Percentiles rank a stretch among this genome's conserved stretches.
These are phyloP conservation scores for Odontocerum albicorne DNA, from an alignment of 2,888 invertebrate species.

Conservation along the genomic window DNA sequence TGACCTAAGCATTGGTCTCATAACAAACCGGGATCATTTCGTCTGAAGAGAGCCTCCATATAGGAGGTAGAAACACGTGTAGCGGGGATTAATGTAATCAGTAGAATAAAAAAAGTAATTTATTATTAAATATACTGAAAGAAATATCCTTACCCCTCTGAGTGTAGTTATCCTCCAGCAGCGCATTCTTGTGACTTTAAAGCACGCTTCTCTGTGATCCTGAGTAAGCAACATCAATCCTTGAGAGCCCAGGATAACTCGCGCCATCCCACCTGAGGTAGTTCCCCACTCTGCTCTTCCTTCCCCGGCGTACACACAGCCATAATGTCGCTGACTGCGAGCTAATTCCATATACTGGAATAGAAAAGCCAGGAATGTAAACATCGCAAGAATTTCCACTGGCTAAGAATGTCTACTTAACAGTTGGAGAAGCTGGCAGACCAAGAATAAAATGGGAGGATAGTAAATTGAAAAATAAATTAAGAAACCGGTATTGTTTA, in stretches of 20 bases:
- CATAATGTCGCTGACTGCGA: conserved; percentile 83
- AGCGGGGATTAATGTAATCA: too few relatives aligned
- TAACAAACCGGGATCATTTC: too few relatives aligned
- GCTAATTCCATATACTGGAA: conserved; percentile 82
- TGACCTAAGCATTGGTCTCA: too few relatives aligned
- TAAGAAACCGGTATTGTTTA: too few relatives aligned
- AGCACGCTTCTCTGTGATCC: conserved; percentile 76
- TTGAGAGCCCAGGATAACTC: conserved; percentile 82
- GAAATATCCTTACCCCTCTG: conserved; percentile 61
- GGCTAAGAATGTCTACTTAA: too few relatives aligned
- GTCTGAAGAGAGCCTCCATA: too few relatives aligned
- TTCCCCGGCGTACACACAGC: conserved; percentile 67
- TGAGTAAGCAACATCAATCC: conserved; percentile 76
- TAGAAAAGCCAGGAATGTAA: background rate
- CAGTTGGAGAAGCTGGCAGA: too few relatives aligned
- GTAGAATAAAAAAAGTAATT: too few relatives aligned
- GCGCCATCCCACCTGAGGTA: conserved; percentile 45
- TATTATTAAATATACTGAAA: background rate
- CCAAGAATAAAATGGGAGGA: too few relatives aligned
- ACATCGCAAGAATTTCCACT: too few relatives aligned
- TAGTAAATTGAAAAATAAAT: too few relatives aligned
- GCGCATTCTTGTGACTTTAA: conserved; percentile 93
- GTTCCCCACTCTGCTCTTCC: conserved; percentile 46
- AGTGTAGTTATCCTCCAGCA: conserved; percentile 95
- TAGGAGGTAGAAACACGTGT: too few relatives aligned